These are phyloP conservation scores for Pseudorhiza aurosa DNA, from an alignment of 30 jellyfish, hydroid and myxozoan genomes.

Conservation along the genomic window DNA sequence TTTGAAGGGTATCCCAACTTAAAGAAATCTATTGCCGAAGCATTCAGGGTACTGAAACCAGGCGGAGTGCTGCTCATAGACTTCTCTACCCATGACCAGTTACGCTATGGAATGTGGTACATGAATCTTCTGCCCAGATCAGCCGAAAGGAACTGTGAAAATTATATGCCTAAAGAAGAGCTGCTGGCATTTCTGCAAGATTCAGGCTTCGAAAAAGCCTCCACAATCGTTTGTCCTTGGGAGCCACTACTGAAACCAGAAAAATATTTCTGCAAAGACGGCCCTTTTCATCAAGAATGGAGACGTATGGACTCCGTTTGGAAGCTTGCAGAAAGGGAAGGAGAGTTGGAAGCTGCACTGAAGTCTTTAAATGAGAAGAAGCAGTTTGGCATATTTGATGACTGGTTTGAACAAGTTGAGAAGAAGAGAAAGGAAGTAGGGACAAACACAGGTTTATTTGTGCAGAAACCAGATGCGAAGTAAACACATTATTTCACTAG, in stretches of 20 bases:
- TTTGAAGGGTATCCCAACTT: conserved; percentile 30
- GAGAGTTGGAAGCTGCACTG: conserved; percentile 73
- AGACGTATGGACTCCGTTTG: conserved; percentile 63
- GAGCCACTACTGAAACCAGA: conserved; percentile 20
- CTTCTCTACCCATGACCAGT: conserved; percentile 51
- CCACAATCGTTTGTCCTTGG: conserved; percentile 50
- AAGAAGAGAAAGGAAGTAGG: conserved; percentile 50
- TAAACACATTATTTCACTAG: too few relatives aligned
- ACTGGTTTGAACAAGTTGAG: conserved; percentile 68
- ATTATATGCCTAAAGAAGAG: conserved; percentile 32
- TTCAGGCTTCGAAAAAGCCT: conserved; percentile 23
- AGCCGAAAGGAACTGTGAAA: conserved; percentile 47
- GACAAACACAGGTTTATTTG: conserved; percentile 41
- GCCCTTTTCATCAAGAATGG: conserved; percentile 72
- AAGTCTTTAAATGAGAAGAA: conserved; percentile 60
- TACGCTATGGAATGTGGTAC: conserved; percentile 71
- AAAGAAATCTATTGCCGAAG: conserved; percentile 57
- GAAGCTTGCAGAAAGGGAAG: conserved; percentile 67
- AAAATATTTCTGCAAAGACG: conserved; percentile 49
- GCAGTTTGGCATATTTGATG: conserved; percentile 65
- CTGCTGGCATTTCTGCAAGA: conserved; percentile 28
- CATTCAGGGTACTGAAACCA: conserved; percentile 81
- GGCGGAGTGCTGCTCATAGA: conserved; percentile 85
- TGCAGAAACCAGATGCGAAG: conserved; percentile 59
- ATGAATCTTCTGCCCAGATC: conserved; percentile 53